phyloP scores from a whole-genome alignment of 2,113 vertebrate genomes.

The Cariama cristata region DNA sequence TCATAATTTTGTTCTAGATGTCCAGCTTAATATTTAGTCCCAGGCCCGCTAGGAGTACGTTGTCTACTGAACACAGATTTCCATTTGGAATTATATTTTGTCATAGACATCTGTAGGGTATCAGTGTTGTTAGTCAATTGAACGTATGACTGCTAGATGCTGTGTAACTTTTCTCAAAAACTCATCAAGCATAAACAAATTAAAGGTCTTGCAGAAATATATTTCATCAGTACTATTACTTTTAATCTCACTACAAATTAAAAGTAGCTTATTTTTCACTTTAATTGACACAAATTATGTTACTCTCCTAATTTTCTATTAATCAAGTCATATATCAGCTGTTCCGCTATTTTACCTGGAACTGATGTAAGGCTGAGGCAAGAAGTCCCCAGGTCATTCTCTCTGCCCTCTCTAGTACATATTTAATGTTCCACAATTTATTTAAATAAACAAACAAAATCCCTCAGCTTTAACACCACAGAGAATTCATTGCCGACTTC shows the following conservation, averaged over 20 bases:
- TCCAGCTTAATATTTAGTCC: not conserved
- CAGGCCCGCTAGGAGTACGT: not conserved
- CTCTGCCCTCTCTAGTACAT: not conserved
- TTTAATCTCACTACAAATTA: not conserved
- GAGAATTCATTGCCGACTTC: not conserved
- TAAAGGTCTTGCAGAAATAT: not conserved
- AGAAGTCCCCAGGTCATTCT: not conserved
- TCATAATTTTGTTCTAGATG: not conserved
- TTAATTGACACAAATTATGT: not conserved
- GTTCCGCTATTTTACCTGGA: not conserved
- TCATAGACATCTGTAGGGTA: fast-evolving
- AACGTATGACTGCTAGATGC: not conserved
- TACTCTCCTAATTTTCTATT: not conserved
- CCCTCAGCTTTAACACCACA: not conserved
- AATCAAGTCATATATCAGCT: not conserved
- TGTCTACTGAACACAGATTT: not conserved
- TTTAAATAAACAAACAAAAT: not conserved
- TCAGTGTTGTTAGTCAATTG: not conserved
- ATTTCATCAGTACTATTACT: not conserved
- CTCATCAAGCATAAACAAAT: not conserved
- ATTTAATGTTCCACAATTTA: not conserved
- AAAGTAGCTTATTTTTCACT: not conserved
- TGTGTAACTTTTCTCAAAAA: not conserved
- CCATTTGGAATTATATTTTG: not conserved
- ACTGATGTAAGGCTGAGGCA: not conserved